These are phyloP conservation scores for Aphis gossypii DNA, from an alignment of 1,140 invertebrate species.

Conservation along the genomic window DNA sequence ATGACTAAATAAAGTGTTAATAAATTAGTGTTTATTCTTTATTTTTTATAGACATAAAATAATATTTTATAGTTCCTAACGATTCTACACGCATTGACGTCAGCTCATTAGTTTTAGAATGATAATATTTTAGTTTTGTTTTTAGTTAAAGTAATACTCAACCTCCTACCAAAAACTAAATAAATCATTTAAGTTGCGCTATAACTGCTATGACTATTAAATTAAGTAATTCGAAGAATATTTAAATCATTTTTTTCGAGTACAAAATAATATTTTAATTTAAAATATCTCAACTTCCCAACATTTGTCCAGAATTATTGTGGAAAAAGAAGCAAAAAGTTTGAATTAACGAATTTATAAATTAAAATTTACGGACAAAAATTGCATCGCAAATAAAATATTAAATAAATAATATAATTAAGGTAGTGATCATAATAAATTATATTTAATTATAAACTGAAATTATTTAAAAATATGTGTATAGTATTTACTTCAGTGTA, in stretches of 20 bases:
- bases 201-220: not conserved
- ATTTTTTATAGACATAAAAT: not conserved
- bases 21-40: too few species aligned
- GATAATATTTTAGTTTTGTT: not conserved
- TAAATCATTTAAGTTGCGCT: not conserved
- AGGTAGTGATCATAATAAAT: not conserved
- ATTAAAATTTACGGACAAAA: not conserved
- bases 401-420: constrained; percentile 4
- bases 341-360: constrained; percentile 5
- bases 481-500: not conserved
- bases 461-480: not conserved
- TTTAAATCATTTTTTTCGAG: not conserved
- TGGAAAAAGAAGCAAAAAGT: not conserved
- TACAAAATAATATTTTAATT: not conserved
- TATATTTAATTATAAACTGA: not conserved
- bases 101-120: not conserved
- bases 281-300: not conserved
- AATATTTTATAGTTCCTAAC: not conserved
- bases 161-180: not conserved
- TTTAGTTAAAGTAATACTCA: not conserved
- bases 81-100: not conserved
- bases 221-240: not conserved
- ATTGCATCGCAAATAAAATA: not conserved
- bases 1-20: not conserved
- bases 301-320: not conserved